Conservation (phyloP, 23 tunicate genomes). For the Diplosoma virens region DNA sequence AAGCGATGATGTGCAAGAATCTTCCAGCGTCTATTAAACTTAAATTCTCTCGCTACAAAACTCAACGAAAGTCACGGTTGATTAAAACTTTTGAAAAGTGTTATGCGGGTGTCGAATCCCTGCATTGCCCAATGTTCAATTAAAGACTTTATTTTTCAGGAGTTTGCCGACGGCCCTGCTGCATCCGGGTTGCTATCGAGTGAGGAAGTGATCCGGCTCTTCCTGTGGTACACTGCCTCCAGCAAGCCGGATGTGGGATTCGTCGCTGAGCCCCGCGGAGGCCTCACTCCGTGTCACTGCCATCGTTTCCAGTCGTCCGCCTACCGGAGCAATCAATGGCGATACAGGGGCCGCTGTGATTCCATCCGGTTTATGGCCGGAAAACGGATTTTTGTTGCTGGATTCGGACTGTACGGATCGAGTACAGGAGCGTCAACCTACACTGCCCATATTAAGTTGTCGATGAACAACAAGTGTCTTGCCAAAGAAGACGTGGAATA, state of each 20-base stretch:
- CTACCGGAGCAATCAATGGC: constrained; percentile 86
- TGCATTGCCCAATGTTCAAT: too few species aligned
- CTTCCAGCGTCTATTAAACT: too few species aligned
- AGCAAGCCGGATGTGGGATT: constrained; percentile 52
- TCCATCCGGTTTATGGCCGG: constrained; percentile 84
- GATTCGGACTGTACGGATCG: constrained; percentile 82
- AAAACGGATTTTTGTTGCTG: constrained; percentile 86
- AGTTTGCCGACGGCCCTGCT: constrained; percentile 93
- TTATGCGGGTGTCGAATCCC: too few species aligned
- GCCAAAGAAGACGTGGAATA: constrained; percentile 62
- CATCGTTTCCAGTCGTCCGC: constrained; percentile 84
- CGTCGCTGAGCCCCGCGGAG: constrained; percentile 46
- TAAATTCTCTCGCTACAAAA: too few species aligned
- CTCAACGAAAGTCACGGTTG: too few species aligned
- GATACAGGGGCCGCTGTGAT: constrained; percentile 90
- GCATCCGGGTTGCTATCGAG: constrained; percentile 60
- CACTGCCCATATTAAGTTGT: constrained; percentile 48
- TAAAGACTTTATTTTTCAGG: constrained; percentile 41
- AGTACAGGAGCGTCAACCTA: constrained; percentile 90
- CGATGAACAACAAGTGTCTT: constrained; percentile 26
- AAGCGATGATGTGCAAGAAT: too few species aligned
- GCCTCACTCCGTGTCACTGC: constrained; percentile 67
- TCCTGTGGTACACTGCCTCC: constrained; percentile 74
- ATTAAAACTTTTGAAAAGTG: too few species aligned
- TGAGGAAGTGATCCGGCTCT: constrained; percentile 67